A percentile compares a stretch with the other conserved stretches of the same genome.
Conservation (phyloP, 2,113 vertebrate species). For the Antechinus flavipes region DNA sequence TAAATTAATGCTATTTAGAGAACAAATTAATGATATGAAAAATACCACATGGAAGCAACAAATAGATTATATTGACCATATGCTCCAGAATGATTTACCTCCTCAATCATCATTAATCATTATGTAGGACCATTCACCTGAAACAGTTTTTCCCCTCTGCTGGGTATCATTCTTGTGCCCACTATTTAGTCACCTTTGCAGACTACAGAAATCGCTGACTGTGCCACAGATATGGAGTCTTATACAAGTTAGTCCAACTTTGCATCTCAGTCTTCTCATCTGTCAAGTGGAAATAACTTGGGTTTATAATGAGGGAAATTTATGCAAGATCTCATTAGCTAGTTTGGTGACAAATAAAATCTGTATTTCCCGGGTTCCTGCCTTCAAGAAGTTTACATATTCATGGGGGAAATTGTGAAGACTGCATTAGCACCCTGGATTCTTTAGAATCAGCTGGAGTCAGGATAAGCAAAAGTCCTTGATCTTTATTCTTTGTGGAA, state of each 20-base stretch:
- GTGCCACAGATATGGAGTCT: neutral
- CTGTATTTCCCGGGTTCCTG: neutral
- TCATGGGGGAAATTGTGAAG: neutral
- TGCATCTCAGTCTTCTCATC: neutral
- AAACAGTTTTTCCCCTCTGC: neutral
- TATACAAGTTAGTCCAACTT: neutral
- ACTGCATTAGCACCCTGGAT: too few species aligned
- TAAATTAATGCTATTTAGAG: neutral
- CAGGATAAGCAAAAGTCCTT: too few species aligned
- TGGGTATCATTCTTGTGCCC: neutral
- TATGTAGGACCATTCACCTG: neutral
- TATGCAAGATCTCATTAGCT: neutral
- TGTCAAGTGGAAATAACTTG: neutral
- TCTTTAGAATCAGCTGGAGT: too few species aligned
- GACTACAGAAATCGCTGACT: neutral
- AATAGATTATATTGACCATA: neutral
- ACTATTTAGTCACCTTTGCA: neutral
- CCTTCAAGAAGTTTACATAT: neutral
- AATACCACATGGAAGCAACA: neutral
- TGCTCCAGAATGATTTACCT: neutral
- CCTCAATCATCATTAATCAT: neutral
- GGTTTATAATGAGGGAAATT: neutral
- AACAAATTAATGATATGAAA: constrained; percentile 4
- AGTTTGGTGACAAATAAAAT: neutral
- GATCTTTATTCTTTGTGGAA: too few species aligned